Evolutionary conservation across 2,888 invertebrate species (phyloP).

Genomic region (Taphrorychus bicolor): DNA sequence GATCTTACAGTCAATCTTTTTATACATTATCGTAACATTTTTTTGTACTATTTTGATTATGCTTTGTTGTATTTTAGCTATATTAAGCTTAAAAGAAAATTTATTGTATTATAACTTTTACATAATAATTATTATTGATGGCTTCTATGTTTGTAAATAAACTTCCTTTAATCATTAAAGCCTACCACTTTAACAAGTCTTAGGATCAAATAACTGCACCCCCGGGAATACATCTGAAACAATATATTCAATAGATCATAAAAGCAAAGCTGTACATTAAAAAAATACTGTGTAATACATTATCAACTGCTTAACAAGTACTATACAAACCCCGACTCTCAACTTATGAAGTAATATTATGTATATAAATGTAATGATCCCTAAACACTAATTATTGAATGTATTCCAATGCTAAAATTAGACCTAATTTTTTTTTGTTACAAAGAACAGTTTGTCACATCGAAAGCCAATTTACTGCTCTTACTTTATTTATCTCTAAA

Average conservation of each 20-base stretch:
- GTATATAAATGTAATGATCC: constrained; percentile 44
- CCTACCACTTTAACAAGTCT: too few relatives aligned
- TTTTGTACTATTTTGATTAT: too few relatives aligned
- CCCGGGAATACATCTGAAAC: constrained; percentile 19
- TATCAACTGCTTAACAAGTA: constrained; percentile 52
- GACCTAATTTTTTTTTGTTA: constrained; percentile 20
- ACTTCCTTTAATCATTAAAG: neutral
- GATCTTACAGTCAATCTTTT: too few relatives aligned
- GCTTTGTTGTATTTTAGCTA: too few relatives aligned
- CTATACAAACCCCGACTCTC: constrained; percentile 49
- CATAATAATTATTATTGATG: too few relatives aligned
- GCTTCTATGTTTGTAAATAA: neutral
- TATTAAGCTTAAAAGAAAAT: too few relatives aligned
- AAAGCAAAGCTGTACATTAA: constrained; percentile 61
- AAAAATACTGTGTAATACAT: constrained; percentile 60
- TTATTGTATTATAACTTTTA: too few relatives aligned
- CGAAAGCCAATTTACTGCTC: constrained; percentile 12
- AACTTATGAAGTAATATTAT: constrained; percentile 36
- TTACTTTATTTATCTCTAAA: neutral
- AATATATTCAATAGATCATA: constrained; percentile 48
- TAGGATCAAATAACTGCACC: neutral
- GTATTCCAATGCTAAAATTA: constrained; percentile 44
- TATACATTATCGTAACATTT: too few relatives aligned
- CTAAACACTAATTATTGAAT: constrained; percentile 55
- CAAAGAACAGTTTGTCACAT: constrained; percentile 27